A percentile compares a stretch with the other conserved stretches of the same genome.
These are phyloP conservation scores for Sparus aurata DNA, from an alignment of 2,797 vertebrate genomes.

Conservation along the genomic window DNA sequence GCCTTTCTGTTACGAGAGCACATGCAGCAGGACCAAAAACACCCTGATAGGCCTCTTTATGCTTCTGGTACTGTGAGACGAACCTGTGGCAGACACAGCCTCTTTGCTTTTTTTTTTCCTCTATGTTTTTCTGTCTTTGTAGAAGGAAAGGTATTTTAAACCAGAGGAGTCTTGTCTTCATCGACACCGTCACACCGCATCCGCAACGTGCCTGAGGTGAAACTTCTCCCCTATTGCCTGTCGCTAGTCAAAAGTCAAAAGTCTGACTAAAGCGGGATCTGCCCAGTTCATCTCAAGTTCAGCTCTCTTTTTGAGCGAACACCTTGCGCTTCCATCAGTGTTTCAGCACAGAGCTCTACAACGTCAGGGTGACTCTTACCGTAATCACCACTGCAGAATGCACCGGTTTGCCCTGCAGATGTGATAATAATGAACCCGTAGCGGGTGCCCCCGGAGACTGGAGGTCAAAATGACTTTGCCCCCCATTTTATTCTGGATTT, in stretches of 20 bases:
- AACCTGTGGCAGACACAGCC: conserved; percentile 46
- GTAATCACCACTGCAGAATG: conserved; percentile 37
- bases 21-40: not conserved
- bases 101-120: too few relatives aligned
- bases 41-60: conserved; percentile 48
- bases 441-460: conserved; percentile 18
- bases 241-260: conserved; percentile 50
- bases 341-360: conserved; percentile 29
- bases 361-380: conserved; percentile 34
- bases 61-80: conserved; percentile 59
- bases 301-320: conserved; percentile 49
- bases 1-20: conserved; percentile 25
- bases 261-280: conserved; percentile 29
- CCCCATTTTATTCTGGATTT: conserved; percentile 57
- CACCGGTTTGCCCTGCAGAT: conserved; percentile 38
- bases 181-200: conserved; percentile 28
- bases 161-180: conserved; percentile 24
- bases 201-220: conserved; percentile 20
- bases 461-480: conserved; percentile 57
- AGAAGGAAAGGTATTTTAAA: conserved; percentile 47
- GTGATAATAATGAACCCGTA: conserved; percentile 31
- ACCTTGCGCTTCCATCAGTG: conserved; percentile 39
- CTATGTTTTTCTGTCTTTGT: conserved; percentile 58
- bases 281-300: conserved; percentile 60
- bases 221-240: conserved; percentile 45